Percentiles rank a stretch among this genome's conserved stretches.
phyloP scores from a whole-genome alignment of 2,888 invertebrate genomes.

The Prosapia bicincta region DNA sequence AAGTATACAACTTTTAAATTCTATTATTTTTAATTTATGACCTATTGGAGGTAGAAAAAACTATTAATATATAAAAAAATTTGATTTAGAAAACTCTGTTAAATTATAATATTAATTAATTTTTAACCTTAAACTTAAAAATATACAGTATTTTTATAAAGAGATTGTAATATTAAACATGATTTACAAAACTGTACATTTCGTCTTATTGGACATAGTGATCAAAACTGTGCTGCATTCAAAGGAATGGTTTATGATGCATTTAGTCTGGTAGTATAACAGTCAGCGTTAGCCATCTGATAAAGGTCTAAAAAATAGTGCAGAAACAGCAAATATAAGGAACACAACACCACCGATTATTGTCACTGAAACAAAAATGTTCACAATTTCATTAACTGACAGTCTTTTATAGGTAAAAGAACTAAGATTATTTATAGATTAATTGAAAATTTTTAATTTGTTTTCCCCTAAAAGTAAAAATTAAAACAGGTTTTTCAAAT shows the following conservation, averaged over 20 bases:
- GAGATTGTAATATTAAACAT: not conserved
- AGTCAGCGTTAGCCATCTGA: not conserved
- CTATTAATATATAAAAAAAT: too few species aligned
- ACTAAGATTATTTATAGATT: too few species aligned
- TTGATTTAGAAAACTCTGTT: not conserved
- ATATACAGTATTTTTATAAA: not conserved
- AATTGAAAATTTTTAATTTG: too few species aligned
- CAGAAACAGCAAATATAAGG: conserved; percentile 88
- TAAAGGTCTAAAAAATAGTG: conserved; percentile 76
- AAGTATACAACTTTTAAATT: too few species aligned
- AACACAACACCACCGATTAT: conserved; percentile 95
- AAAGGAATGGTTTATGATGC: too few species aligned
- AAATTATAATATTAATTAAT: not conserved
- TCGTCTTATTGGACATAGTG: not conserved
- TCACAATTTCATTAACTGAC: too few species aligned
- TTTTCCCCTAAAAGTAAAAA: too few species aligned
- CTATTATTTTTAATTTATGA: too few species aligned
- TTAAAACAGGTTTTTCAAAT: too few species aligned
- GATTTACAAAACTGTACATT: not conserved
- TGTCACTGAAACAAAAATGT: conserved; percentile 81
- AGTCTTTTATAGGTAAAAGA: too few species aligned
- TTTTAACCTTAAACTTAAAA: not conserved
- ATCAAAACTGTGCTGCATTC: not conserved
- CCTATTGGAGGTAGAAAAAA: too few species aligned
- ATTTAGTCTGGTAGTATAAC: not conserved